These are phyloP conservation scores for Gila orcuttii DNA, from an alignment of 2,113 vertebrate species.

Conservation along the genomic window DNA sequence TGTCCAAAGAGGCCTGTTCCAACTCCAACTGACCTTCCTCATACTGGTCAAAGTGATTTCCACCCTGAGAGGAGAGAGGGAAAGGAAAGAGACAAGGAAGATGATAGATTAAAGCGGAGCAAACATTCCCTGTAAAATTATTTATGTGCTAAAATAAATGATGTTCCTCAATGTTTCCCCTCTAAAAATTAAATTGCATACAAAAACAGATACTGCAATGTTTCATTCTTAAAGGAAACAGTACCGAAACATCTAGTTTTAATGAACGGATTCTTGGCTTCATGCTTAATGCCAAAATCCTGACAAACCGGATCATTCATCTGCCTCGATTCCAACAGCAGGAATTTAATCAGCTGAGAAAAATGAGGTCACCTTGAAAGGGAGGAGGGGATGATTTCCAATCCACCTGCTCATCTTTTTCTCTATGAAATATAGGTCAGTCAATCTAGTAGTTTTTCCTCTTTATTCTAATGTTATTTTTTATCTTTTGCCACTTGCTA, in stretches of 20 bases:
- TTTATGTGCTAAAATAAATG: neutral
- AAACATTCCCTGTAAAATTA: neutral
- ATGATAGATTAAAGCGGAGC: neutral
- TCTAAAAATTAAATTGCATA: neutral
- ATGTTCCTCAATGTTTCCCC: neutral
- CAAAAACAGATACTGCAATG: neutral
- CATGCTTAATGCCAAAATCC: neutral
- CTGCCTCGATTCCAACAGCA: neutral
- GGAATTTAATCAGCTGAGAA: conserved; percentile 25
- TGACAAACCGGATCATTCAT: conserved; percentile 26
- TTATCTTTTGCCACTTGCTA: neutral
- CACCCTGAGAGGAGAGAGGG: conserved; percentile 82
- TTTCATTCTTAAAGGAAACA: neutral
- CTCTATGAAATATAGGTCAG: conserved; percentile 24
- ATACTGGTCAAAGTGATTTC: conserved; percentile 99
- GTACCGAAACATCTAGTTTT: neutral
- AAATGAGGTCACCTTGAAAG: conserved; percentile 41
- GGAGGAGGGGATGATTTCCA: conserved; percentile 28
- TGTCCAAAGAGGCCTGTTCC: conserved; percentile 98
- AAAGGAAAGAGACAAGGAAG: neutral
- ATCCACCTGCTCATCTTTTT: conserved; percentile 33
- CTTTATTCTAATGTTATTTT: neutral
- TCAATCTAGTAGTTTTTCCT: neutral
- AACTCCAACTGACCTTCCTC: conserved; percentile 99
- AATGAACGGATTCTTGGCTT: neutral